A percentile compares a stretch with the other conserved stretches of the same genome.
Evolutionary conservation across 2,113 vertebrate species (phyloP).

Genomic region (Hydrochoerus hydrochaeris): DNA sequence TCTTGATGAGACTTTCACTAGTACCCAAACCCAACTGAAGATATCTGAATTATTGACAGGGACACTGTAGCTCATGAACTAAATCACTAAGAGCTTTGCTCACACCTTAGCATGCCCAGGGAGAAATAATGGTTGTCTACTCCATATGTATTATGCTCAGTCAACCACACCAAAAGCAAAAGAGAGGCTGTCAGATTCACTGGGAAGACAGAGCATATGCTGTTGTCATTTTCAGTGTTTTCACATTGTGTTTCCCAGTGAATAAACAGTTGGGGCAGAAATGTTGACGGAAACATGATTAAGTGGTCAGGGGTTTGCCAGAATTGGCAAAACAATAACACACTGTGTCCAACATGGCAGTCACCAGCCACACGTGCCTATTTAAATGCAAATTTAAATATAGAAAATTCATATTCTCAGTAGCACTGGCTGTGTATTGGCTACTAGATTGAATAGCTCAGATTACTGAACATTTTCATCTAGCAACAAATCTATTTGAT

Average conservation of each 20-base stretch:
- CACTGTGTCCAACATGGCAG: slow-evolving; percentile 23
- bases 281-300: slow-evolving; percentile 69
- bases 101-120: slow-evolving; percentile 25
- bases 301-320: slow-evolving; percentile 61
- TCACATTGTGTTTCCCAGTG: slow-evolving; percentile 46
- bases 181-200: slow-evolving; percentile 56
- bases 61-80: slow-evolving; percentile 13
- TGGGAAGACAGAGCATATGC: slow-evolving; percentile 65
- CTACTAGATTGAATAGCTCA: slow-evolving; percentile 3
- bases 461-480: slow-evolving; percentile 43
- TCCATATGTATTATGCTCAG: slow-evolving; percentile 73
- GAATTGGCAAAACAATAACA: slow-evolving; percentile 42
- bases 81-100: slow-evolving; percentile 40
- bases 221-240: slow-evolving; percentile 63
- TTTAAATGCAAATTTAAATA: slow-evolving; percentile 60
- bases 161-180: slow-evolving; percentile 66
- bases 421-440: slow-evolving; percentile 6
- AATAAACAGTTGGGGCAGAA: slow-evolving; percentile 67
- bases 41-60: slow-evolving; percentile 62
- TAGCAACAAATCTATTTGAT: background rate
- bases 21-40: slow-evolving; percentile 33
- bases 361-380: slow-evolving; percentile 42
- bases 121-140: slow-evolving; percentile 68
- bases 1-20: slow-evolving; percentile 23
- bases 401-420: slow-evolving; percentile 20